Base-by-base conservation (phyloP, 2,888 invertebrate species). In the Melanostoma scalare region DNA sequence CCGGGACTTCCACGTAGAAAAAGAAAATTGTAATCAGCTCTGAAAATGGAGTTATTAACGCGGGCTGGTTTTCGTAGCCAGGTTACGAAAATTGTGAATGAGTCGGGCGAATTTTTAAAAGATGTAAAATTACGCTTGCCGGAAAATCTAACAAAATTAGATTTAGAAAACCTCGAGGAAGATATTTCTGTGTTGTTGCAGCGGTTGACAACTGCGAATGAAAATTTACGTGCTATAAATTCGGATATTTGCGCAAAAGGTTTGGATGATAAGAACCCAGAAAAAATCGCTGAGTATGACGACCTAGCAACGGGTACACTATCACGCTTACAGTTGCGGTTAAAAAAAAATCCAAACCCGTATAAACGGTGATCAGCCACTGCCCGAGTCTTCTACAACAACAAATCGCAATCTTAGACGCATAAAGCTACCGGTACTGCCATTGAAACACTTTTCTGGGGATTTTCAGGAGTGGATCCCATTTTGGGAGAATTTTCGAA, bases 241-340 rank as follows among this genome's bases (percentile, higher is more conserved):
- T 10, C n/a, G 20, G 46, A n/a, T 9, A 46, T 46, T 46, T 20
- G 20, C 10, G 20, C 46, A 10, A 46, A 46, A 10, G 87, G 44
- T 87, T 87, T 67, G 87, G 67, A 80, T 87, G 77, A 79, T 46
- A 46, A 46, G n/a, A 46, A 46, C 20, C 46, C 46, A 10, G 46
- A 9, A 46, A 46, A 46, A 6, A 20, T 48, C 6, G 48, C 48
- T 6, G 48, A 48, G 10, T 48, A 48, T 20, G 48, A 48, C 10
- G 48, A 48, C 30, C 20, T 30, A 30, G 48, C 48, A 30, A 30
- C 6, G 30, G 48, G 48, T 30, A 48, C 30, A 30, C 5, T 48
- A 30, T 5, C 48, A 6, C 20, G 48, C 20, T 30, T 48, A 10
- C 48, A 48, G 30, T 5, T 20, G 10, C 48, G 48, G 4, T 30